Base-by-base conservation (phyloP, 2,888 invertebrate species). In the Coelopa pilipes region DNA sequence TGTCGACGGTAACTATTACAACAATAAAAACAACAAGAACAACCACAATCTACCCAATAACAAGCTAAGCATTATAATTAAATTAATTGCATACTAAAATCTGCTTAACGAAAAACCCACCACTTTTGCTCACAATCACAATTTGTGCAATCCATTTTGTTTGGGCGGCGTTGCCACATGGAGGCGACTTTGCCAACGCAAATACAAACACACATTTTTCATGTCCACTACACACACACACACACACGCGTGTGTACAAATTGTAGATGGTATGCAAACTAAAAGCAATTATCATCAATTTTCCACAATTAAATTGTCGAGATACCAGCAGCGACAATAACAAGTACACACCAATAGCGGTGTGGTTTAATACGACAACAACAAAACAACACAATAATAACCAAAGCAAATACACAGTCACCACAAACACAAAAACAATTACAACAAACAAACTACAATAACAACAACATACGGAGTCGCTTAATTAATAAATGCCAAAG, bases 241-340 rank as follows among this genome's bases (percentile, higher is more conserved):
- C 7, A 34, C 2, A 7, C 7, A 34, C 2, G 34, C 2, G 34
- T 4, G 34, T n/a, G n/a, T n/a, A n/a, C n/a, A n/a, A n/a, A n/a
- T n/a, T n/a, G n/a, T 34, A 34, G 34, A 34, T 34, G 34, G 34
- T 34, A 34, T n/a, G 68, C 46, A 53, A 45, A 55, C 70, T 47
- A 47, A 60, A 60, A 49, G 60, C 60, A 70, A 70, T 70, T 60
- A 70, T 47, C 49, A 70, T 60, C 59, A 70, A 70, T 70, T 60
- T 60, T 47, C 70, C 60, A 70, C 70, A 70, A 70, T 70, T 59
- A 60, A 70, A 70, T 60, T 70, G 49, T 70, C 19, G 47, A 13
- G 12, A 17, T 46, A 24, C 66, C 19, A 49, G 24, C 21, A 62
- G 24, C n/a, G 24, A 60, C 19, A 60, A 60, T 47, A 24, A 46